phyloP scores from a whole-genome alignment of 2,888 invertebrate species.

The Leptinotarsa rubiginosa region DNA sequence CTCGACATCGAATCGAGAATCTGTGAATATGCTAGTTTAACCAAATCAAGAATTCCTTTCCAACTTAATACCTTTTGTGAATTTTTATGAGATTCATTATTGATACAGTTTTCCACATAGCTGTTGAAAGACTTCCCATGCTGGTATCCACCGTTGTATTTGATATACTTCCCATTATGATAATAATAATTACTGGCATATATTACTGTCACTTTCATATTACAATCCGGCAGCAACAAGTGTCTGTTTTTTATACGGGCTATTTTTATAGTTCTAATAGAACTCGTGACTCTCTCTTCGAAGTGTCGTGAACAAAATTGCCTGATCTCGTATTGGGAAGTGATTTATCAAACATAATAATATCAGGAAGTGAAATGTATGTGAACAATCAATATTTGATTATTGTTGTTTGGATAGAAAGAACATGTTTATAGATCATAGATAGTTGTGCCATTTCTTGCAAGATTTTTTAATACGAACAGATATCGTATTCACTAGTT shows the following conservation, averaged over 20 bases:
- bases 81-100: background rate
- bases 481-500: conserved; percentile 2
- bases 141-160: conserved; percentile 7
- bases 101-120: background rate
- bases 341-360: conserved; percentile 41
- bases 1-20: background rate
- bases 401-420: conserved; percentile 43
- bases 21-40: background rate
- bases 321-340: conserved; percentile 44
- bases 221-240: conserved; percentile 29
- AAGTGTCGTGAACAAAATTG: conserved; percentile 31
- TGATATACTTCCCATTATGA: conserved; percentile 21
- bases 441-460: conserved; percentile 28
- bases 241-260: conserved; percentile 13
- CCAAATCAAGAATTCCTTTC: background rate
- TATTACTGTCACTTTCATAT: conserved; percentile 38
- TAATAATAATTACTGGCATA: conserved; percentile 31
- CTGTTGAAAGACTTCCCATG: conserved; percentile 4
- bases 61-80: background rate
- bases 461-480: conserved; percentile 1
- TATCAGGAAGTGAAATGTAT: conserved; percentile 46
- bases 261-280: conserved; percentile 22
- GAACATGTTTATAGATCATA: conserved; percentile 47
- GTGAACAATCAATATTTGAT: conserved; percentile 47
- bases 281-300: background rate